Evolutionary conservation across 1,140 invertebrate genomes (phyloP), one percentile per base, ranked within the genome.

Genomic region (Caenorhabditis elegans): DNA sequence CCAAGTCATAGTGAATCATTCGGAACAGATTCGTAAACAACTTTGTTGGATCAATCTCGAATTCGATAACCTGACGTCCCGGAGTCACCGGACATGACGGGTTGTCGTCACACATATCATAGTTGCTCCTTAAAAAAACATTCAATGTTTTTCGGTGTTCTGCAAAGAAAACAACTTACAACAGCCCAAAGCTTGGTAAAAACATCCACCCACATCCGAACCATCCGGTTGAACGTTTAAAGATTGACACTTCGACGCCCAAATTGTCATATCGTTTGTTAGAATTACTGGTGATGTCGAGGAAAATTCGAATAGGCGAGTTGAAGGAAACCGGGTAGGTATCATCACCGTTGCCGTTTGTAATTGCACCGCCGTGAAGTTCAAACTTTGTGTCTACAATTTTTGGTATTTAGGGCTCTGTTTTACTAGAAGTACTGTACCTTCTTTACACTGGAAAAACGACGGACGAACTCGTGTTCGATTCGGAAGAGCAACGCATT

Each of bases 161-260:
- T 46, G 11, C 5, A 36, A 43, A 76, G 31, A 22, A 36, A 31
- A 47, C 22, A 36, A 84, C 76, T 82, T 76, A 84, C 83, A 84
- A 47, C 65, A 83, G 51, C 13, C 82, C 76, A 55, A 84, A 84
- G 24, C 39, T 83, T 28, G 83, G 83, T 36, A 84, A 47, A 47
- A 76, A 83, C 46, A 84, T 79, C 83, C 83, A 84, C 28, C 83
- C 83, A 48, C 83, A 84, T 43, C 83, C 83, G 46, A 84, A 79
- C 80, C 83, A 84, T 3, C 81, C 78, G 22, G 47, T 84, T 26
- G 81, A 84, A 17, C 81, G 46, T 26, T 84, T 84, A 60, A 81
- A 83, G 24, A 83, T 49, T 19, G 81, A 83, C 17, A 83, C 82
- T 79, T 84, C 81, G 11, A 84, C 83, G 2, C 51, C 46, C 3